A percentile compares a stretch with the other conserved stretches of the same genome.
phyloP scores from a whole-genome alignment of 2,888 invertebrate genomes.

The Stratiomys singularior region DNA sequence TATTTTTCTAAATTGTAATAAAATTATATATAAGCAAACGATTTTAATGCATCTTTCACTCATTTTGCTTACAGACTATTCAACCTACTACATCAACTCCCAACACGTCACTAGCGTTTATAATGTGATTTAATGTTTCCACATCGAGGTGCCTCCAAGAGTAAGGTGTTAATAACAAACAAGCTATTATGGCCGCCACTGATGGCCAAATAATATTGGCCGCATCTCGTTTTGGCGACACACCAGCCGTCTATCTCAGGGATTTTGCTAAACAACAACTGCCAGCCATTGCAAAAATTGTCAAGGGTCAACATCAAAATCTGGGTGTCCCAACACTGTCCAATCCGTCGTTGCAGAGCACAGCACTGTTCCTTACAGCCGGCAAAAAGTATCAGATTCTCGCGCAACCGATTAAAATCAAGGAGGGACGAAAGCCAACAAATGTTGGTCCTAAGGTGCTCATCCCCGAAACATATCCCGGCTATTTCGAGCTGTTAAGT shows the following conservation, averaged over 20 bases:
- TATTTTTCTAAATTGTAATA: too few species aligned
- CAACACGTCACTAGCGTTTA: not conserved
- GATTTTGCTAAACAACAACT: slow-evolving; percentile 76
- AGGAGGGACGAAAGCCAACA: slow-evolving; percentile 84
- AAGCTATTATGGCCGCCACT: slow-evolving; percentile 81
- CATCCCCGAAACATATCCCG: slow-evolving; percentile 90
- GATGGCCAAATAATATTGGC: slow-evolving; percentile 91
- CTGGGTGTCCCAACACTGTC: slow-evolving; percentile 90
- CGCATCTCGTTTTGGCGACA: slow-evolving; percentile 73
- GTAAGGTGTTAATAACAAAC: slow-evolving; percentile 52
- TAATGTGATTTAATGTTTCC: slow-evolving; percentile 47
- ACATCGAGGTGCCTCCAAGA: slow-evolving; percentile 40
- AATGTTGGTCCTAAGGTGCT: slow-evolving; percentile 82
- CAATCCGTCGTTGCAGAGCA: slow-evolving; percentile 86
- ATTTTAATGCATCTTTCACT: too few species aligned
- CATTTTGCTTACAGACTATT: too few species aligned
- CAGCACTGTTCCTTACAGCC: slow-evolving; percentile 85
- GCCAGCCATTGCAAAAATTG: slow-evolving; percentile 89
- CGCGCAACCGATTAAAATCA: slow-evolving; percentile 89
- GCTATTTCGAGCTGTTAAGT: slow-evolving; percentile 93
- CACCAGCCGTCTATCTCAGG: slow-evolving; percentile 63
- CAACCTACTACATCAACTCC: too few species aligned
- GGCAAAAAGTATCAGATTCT: slow-evolving; percentile 87
- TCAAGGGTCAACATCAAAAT: slow-evolving; percentile 93
- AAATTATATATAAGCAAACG: too few species aligned